These are phyloP conservation scores for Boloria selene DNA, from an alignment of 2,888 invertebrate species.

Conservation along the genomic window DNA sequence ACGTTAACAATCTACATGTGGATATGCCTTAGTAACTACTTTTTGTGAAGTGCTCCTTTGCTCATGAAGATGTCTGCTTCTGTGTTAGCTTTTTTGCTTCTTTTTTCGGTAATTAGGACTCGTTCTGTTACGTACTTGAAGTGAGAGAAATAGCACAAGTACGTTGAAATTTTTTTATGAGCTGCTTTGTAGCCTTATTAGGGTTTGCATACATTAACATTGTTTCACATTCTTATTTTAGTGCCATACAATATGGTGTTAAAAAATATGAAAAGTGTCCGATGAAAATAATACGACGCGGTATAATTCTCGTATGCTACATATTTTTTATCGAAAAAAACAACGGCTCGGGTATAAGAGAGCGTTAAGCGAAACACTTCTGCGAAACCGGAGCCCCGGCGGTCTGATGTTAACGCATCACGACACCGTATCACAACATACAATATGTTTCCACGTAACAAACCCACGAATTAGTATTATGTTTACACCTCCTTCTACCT, in stretches of 20 bases:
- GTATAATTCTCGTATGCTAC: constrained; percentile 44
- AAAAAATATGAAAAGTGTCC: constrained; percentile 29
- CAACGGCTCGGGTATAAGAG: constrained; percentile 54
- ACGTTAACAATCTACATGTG: constrained; percentile 50
- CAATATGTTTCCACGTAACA: constrained; percentile 69
- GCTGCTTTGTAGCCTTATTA: constrained; percentile 16
- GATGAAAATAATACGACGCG: constrained; percentile 41
- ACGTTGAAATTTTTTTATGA: constrained; percentile 23
- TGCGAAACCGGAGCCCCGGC: constrained; percentile 70
- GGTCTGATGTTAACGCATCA: constrained; percentile 60
- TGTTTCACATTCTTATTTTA: constrained; percentile 11
- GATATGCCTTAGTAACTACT: constrained; percentile 56
- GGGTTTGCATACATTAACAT: constrained; percentile 7
- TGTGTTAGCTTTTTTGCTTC: constrained; percentile 31
- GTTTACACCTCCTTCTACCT: constrained; percentile 69
- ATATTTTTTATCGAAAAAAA: constrained; percentile 51
- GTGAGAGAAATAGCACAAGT: constrained; percentile 9
- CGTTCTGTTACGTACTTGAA: constrained; percentile 25
- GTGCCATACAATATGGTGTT: background rate
- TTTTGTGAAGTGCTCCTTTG: constrained; percentile 51
- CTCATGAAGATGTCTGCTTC: constrained; percentile 65
- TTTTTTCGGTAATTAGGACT: constrained; percentile 36
- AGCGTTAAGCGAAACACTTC: constrained; percentile 76
- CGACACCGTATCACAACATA: constrained; percentile 77
- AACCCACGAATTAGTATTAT: constrained; percentile 77